Conservation (phyloP, 2,797 vertebrate genomes). For the Salmo trutta region DNA sequence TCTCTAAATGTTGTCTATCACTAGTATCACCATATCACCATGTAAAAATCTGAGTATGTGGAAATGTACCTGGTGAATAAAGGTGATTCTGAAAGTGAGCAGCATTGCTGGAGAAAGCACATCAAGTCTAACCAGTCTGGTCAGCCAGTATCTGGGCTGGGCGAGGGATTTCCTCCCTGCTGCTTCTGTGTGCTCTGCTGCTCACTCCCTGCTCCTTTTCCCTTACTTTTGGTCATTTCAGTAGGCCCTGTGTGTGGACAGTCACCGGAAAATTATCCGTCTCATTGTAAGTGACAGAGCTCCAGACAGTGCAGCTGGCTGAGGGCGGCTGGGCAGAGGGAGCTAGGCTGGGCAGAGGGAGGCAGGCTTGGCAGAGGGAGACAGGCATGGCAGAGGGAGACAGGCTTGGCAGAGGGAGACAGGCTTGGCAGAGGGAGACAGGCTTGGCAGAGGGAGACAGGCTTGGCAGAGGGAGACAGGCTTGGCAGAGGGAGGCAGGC, state of each 20-base stretch:
- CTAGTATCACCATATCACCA: too few relatives aligned
- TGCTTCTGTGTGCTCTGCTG: constrained; percentile 49
- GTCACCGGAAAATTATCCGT: constrained; percentile 17
- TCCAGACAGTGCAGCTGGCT: constrained; percentile 10
- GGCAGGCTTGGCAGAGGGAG: background rate
- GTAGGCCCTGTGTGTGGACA: background rate
- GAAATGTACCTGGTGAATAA: too few relatives aligned
- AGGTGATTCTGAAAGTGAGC: too few relatives aligned
- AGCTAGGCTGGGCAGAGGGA: too few relatives aligned
- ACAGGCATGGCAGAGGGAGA: too few relatives aligned
- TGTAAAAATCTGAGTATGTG: too few relatives aligned
- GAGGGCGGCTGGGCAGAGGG: constrained; percentile 7
- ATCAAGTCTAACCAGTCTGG: constrained; percentile 56
- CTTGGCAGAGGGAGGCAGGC: background rate
- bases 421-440: too few relatives aligned
- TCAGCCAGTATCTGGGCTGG: constrained; percentile 45
- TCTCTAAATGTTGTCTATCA: too few relatives aligned
- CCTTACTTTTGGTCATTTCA: too few relatives aligned
- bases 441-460: background rate
- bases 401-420: too few relatives aligned
- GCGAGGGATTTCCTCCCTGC: constrained; percentile 29
- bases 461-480: too few relatives aligned
- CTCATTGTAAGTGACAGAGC: constrained; percentile 39
- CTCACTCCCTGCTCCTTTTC: constrained; percentile 15
- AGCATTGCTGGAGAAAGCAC: constrained; percentile 53